Evolutionary conservation across 2,113 vertebrate species (phyloP).

Genomic region (Ahaetulla prasina): DNA sequence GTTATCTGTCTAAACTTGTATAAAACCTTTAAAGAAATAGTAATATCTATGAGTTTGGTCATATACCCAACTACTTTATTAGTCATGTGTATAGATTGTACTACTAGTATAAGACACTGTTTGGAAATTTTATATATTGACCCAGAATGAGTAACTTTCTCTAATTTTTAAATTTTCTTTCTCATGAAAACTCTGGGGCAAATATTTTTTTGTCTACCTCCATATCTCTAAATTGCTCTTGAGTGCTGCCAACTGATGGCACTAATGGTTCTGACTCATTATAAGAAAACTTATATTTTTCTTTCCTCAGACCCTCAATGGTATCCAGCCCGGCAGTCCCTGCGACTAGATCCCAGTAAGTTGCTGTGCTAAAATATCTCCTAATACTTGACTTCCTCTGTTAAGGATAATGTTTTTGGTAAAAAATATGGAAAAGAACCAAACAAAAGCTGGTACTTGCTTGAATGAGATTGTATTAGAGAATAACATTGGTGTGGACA

Average conservation of each 20-base stretch:
- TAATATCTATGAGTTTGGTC: neutral
- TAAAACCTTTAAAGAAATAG: neutral
- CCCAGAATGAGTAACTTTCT: neutral
- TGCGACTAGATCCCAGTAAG: constrained; percentile 90
- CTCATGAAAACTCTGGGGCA: neutral
- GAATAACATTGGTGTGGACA: neutral
- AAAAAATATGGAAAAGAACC: neutral
- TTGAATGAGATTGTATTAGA: neutral
- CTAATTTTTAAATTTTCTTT: neutral
- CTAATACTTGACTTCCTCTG: too few relatives aligned
- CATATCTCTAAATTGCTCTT: neutral
- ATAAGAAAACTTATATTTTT: fast-evolving
- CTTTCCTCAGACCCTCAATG: constrained; percentile 83
- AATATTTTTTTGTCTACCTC: neutral
- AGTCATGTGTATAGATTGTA: too few relatives aligned
- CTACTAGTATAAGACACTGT: neutral
- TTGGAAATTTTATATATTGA: neutral
- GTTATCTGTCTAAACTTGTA: neutral
- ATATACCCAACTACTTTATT: neutral
- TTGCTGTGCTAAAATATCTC: neutral
- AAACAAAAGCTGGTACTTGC: neutral
- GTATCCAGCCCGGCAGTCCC: constrained; percentile 89
- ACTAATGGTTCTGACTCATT: neutral
- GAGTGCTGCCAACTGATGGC: neutral
- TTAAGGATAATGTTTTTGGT: neutral